These are phyloP conservation scores for Dasysyrphus tricinctus DNA, from an alignment of 2,888 invertebrate species.

Conservation along the genomic window DNA sequence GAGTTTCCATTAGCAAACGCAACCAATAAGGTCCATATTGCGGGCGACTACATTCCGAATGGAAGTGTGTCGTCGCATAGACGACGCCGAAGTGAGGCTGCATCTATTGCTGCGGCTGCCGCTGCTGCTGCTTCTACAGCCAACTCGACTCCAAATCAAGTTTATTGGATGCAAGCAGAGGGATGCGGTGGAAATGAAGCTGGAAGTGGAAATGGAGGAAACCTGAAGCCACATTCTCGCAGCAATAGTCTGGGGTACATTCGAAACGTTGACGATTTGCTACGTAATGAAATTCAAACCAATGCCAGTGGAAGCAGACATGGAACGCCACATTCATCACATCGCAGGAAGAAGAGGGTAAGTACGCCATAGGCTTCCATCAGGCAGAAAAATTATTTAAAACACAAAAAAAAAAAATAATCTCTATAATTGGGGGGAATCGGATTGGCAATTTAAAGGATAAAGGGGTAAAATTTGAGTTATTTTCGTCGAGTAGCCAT, in stretches of 20 bases:
- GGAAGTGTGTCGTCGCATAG: conserved; percentile 75
- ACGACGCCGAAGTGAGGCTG: conserved; percentile 57
- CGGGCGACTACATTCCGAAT: conserved; percentile 81
- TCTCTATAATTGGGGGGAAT: conserved; percentile 25
- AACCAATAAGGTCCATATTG: conserved; percentile 82
- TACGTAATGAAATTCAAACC: conserved; percentile 77
- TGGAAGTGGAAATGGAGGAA: conserved; percentile 31
- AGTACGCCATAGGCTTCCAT: conserved; percentile 71
- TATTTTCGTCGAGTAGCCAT: conserved; percentile 25
- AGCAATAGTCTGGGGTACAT: conserved; percentile 81
- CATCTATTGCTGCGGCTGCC: conserved; percentile 34
- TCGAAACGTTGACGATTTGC: conserved; percentile 82
- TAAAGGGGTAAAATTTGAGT: conserved; percentile 9
- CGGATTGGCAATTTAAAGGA: conserved; percentile 10
- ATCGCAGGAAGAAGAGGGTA: conserved; percentile 81
- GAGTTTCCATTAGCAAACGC: conserved; percentile 82
- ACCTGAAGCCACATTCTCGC: conserved; percentile 77
- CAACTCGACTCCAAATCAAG: conserved; percentile 79
- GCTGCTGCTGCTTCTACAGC: conserved; percentile 57
- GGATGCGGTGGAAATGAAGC: conserved; percentile 42
- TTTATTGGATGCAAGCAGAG: conserved; percentile 81
- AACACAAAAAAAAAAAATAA: conserved; percentile 17
- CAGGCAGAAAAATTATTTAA: not conserved
- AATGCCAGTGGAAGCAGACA: conserved; percentile 77
- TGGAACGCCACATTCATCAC: conserved; percentile 79